Base-by-base conservation (phyloP, 2,113 vertebrate genomes). In the Erinaceus europaeus region DNA sequence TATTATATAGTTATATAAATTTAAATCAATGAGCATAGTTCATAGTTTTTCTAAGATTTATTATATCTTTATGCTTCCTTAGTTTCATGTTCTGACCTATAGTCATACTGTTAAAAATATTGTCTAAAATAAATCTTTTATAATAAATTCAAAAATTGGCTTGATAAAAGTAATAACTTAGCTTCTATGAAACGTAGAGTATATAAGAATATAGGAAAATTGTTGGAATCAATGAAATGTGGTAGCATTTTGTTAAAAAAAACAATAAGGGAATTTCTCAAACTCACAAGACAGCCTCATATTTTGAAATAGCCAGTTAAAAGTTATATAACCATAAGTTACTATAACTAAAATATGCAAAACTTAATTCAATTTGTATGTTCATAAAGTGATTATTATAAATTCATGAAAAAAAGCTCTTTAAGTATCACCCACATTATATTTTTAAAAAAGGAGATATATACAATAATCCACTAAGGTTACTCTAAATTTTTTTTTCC, bases 401-500 rank as follows among this genome's bases (percentile, higher is more conserved):
- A 89, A 62, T 83, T 82, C 72, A 9, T 82, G 11, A 82, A 88
- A 62, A 80, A 21, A 78, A 53, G 14, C 69, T 46, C 75, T 83
- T 82, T 75, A 82, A 48, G 9, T 79, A 44, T 52, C 8, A 62
- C 6, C 2, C 10, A 69, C 4, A n/a, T 64, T 42, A 53, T 9
- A n/a, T n/a, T 27, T 52, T 7, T 44, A 12, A 50, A 72, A 77
- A 86, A 79, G 36, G 14, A 84, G 74, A 38, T 32, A 75, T 14
- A n/a, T 4, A 5, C 3, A 38, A 23, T 82, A 34, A 79, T 50
- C 36, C n/a, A n/a, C n/a, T n/a, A n/a, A n/a, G n/a, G n/a, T n/a
- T n/a, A n/a, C n/a, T n/a, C n/a, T n/a, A n/a, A n/a, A n/a, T n/a
- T 61, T 79, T 23, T 80, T 80, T 96, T 92, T 89, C 84, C 67